Conservation (phyloP, 30 jellyfish, hydroid and myxozoan species). For the Catostylus mosaicus region DNA sequence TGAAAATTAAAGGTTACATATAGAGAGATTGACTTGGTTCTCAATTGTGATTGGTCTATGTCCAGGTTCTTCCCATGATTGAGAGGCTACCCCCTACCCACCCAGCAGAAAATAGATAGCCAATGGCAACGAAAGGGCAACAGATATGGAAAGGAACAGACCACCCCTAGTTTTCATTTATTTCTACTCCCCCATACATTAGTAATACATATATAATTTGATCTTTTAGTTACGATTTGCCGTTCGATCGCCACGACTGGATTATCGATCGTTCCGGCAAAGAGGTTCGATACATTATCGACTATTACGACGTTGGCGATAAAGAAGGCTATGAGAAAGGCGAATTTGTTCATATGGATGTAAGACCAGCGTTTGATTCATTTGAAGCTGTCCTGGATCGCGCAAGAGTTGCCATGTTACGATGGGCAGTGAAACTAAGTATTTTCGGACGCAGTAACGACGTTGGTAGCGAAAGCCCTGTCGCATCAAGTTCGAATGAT, state of each 20-base stretch:
- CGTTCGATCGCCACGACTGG: constrained; percentile 99
- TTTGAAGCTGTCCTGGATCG: constrained; percentile 93
- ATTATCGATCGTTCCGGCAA: constrained; percentile 95
- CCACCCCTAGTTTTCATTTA: too few relatives aligned
- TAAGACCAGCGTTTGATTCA: constrained; percentile 99
- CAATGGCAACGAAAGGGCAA: too few relatives aligned
- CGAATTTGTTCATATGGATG: constrained; percentile 93
- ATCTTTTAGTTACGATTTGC: constrained; percentile 84
- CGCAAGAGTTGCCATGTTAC: constrained; percentile 88
- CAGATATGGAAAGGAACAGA: too few relatives aligned
- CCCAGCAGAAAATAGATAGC: too few relatives aligned
- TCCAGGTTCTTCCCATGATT: too few relatives aligned
- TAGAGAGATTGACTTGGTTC: too few relatives aligned
- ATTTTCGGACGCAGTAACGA: constrained; percentile 2
- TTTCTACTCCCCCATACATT: neutral
- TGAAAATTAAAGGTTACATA: too few relatives aligned
- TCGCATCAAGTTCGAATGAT: neutral
- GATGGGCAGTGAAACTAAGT: constrained; percentile 86
- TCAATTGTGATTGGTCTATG: too few relatives aligned
- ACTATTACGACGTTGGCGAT: constrained; percentile 96
- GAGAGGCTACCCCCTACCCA: too few relatives aligned
- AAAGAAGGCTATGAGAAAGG: constrained; percentile 92
- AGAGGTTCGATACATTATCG: constrained; percentile 94
- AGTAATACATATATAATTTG: neutral
- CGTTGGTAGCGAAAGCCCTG: neutral